phyloP scores from a whole-genome alignment of 2,888 invertebrate genomes.

The Leucania comma region DNA sequence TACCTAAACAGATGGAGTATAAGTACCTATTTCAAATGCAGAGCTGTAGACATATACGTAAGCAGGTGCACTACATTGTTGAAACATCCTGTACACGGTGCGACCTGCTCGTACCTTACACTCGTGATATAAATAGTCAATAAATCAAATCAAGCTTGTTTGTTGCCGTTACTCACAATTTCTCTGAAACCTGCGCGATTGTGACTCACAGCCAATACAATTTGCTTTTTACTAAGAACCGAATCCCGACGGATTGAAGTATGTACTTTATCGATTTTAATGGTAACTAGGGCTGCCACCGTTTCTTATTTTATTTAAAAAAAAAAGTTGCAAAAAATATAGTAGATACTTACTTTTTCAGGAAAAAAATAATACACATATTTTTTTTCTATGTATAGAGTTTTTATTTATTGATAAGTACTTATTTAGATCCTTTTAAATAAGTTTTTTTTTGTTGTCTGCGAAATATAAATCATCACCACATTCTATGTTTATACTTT shows the following conservation, averaged over 20 bases:
- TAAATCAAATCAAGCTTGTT: conserved; percentile 44
- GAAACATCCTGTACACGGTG: conserved; percentile 31
- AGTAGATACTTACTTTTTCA: too few species aligned
- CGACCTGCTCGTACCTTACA: neutral
- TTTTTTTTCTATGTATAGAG: too few species aligned
- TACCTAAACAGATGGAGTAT: too few species aligned
- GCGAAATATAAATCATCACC: too few species aligned
- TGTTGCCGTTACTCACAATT: conserved; percentile 39
- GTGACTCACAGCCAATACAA: conserved; percentile 36
- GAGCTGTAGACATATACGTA: neutral
- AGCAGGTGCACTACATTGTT: conserved; percentile 5
- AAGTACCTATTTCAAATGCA: neutral
- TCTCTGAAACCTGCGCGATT: conserved; percentile 45
- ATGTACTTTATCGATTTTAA: conserved; percentile 30
- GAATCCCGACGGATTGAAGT: conserved; percentile 6
- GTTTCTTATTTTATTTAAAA: too few species aligned
- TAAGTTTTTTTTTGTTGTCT: too few species aligned
- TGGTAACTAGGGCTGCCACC: neutral
- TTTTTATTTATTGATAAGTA: too few species aligned
- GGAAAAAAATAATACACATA: too few species aligned
- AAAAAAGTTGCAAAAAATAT: too few species aligned
- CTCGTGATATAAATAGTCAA: conserved; percentile 26
- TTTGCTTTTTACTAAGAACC: conserved; percentile 39
- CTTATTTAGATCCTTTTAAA: too few species aligned
- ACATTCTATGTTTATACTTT: too few species aligned